These are phyloP conservation scores for Motacilla tschutschensis DNA, from an alignment of 2,113 vertebrate genomes.

Conservation along the genomic window DNA sequence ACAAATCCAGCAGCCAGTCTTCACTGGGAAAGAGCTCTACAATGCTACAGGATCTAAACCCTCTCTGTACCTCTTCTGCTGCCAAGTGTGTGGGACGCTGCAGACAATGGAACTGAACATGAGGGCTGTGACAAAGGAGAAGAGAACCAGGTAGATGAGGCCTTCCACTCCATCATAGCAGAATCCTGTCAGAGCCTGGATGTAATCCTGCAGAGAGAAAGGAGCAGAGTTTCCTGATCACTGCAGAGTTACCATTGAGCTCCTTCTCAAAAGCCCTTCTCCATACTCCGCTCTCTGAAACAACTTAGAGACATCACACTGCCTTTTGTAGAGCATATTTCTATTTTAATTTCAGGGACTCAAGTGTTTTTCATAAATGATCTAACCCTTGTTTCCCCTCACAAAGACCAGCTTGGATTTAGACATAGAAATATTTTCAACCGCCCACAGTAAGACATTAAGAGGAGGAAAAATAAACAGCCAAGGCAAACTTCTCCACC, in stretches of 20 bases:
- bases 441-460: not conserved
- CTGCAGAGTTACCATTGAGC: not conserved
- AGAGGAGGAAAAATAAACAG: not conserved
- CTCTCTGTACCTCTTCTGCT: conserved; percentile 83
- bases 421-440: not conserved
- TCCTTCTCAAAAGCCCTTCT: not conserved
- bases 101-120: conserved; percentile 98
- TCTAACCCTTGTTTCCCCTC: not conserved
- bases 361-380: not conserved
- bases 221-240: conserved; percentile 2
- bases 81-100: conserved; percentile 95
- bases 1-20: conserved; percentile 25
- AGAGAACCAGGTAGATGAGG: conserved; percentile 94
- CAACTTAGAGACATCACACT: not conserved
- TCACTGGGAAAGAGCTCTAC: not conserved
- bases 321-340: not conserved
- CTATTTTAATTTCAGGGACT: not conserved
- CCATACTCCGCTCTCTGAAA: not conserved
- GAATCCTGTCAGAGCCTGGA: conserved; percentile 91
- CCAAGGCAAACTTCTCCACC: not conserved
- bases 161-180: conserved; percentile 96
- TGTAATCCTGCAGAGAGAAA: conserved; percentile 82
- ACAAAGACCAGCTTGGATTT: not conserved
- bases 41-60: not conserved
- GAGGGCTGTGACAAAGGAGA: conserved; percentile 95